Conservation (phyloP, 2,888 invertebrate genomes). For the Lepetodrilus schrolli region DNA sequence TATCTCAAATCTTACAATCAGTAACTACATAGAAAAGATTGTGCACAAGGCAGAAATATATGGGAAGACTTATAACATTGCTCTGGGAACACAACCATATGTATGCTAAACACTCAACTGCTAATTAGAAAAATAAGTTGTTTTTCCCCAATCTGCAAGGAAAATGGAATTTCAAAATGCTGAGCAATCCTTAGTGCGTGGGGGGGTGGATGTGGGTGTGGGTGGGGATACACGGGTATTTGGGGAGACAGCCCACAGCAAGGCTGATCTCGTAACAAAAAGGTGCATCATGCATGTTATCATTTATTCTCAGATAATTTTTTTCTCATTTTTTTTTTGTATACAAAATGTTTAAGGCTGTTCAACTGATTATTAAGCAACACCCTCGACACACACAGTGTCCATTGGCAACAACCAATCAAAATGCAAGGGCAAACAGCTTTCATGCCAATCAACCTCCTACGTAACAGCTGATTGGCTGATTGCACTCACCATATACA, state of each 20-base stretch:
- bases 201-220: too few relatives aligned
- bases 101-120: slow-evolving; percentile 28
- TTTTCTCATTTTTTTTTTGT: slow-evolving; percentile 5
- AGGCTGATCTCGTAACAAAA: slow-evolving; percentile 22
- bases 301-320: not conserved
- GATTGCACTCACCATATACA: slow-evolving; percentile 19
- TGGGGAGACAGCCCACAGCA: not conserved
- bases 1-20: slow-evolving; percentile 27
- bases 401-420: slow-evolving; percentile 1
- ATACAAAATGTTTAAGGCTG: slow-evolving; percentile 24
- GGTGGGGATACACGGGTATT: not conserved
- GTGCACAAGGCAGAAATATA: slow-evolving; percentile 29
- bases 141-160: slow-evolving; percentile 9
- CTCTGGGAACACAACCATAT: slow-evolving; percentile 29
- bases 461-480: slow-evolving; percentile 12
- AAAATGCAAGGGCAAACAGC: slow-evolving; percentile 1
- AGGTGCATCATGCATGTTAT: slow-evolving; percentile 15
- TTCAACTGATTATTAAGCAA: slow-evolving; percentile 20
- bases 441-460: slow-evolving; percentile 2
- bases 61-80: slow-evolving; percentile 27
- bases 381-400: not conserved
- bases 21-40: slow-evolving; percentile 26
- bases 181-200: not conserved
- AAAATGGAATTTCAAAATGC: slow-evolving; percentile 21
- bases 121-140: slow-evolving; percentile 28